Base-by-base conservation (phyloP, 2,113 vertebrate genomes). In the Xyliphius kryptos region DNA sequence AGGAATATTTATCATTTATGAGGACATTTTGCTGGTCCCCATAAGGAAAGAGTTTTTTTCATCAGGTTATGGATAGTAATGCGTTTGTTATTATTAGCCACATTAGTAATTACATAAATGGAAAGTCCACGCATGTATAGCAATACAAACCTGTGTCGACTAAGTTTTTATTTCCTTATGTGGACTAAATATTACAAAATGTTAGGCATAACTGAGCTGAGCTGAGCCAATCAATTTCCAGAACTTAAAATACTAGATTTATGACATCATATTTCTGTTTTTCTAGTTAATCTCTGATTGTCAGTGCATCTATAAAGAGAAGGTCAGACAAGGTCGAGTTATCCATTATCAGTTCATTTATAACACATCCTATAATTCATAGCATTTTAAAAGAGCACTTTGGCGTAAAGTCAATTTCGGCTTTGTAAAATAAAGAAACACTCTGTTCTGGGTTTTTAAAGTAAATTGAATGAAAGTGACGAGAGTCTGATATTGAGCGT, bases 141-240 rank as follows among this genome's bases (percentile, higher is more conserved):
- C n/a, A n/a, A n/a, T n/a, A n/a, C n/a, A n/a, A n/a, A n/a, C n/a
- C n/a, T n/a, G n/a, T n/a, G n/a, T n/a, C n/a, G n/a, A n/a, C n/a
- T n/a, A n/a, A n/a, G n/a, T n/a, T n/a, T n/a, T n/a, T n/a, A n/a
- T n/a, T n/a, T n/a, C n/a, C n/a, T n/a, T n/a, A n/a, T n/a, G n/a
- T n/a, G n/a, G n/a, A n/a, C n/a, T n/a, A n/a, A n/a, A n/a, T n/a
- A n/a, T n/a, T n/a, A n/a, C n/a, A n/a, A n/a, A n/a, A n/a, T n/a
- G n/a, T n/a, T n/a, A n/a, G n/a, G n/a, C n/a, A n/a, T n/a, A n/a
- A n/a, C n/a, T n/a, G n/a, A n/a, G n/a, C n/a, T n/a, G n/a, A n/a
- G 52, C n/a, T 54, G 8, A 54, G n/a, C 52, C 52, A 54, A 54
- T 37, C 52, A 54, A 15, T 36, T 16, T 54, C 16, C 9, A 56